Evolutionary conservation across 35 echinoderm and acorn worm genomes (phyloP).

Genomic region (Lytechinus pictus): DNA sequence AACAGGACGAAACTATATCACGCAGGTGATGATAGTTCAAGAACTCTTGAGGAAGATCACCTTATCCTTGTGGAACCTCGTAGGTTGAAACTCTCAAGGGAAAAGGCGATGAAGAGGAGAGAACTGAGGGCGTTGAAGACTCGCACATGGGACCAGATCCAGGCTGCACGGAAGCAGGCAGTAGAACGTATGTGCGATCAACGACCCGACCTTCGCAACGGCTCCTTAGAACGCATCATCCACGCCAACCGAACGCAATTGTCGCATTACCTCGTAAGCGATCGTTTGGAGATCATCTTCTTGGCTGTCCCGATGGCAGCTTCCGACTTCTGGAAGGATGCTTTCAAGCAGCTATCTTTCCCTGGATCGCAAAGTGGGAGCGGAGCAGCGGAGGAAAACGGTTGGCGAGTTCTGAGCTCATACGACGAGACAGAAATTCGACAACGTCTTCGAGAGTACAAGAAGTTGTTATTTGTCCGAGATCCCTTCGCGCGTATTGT

Average conservation of each 20-base stretch:
- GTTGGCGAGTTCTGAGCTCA: constrained; percentile 40
- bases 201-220: neutral
- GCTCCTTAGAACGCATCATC: constrained; percentile 19
- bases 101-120: neutral
- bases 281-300: constrained; percentile 56
- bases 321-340: constrained; percentile 66
- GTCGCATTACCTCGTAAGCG: constrained; percentile 20
- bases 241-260: neutral
- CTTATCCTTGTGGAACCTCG: constrained; percentile 21
- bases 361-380: neutral
- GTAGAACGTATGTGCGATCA: neutral
- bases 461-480: constrained; percentile 66
- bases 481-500: constrained; percentile 61
- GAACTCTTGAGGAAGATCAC: constrained; percentile 18
- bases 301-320: constrained; percentile 59
- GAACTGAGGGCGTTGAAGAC: neutral
- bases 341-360: constrained; percentile 25
- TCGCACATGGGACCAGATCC: constrained; percentile 8
- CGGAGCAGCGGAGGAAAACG: neutral
- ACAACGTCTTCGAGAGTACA: constrained; percentile 53
- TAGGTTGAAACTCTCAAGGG: neutral
- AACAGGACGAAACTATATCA: neutral
- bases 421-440: constrained; percentile 46
- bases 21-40: neutral
- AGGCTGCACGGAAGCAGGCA: neutral